Evolutionary conservation across 1,140 invertebrate species (phyloP), one percentile per base, ranked within the genome.

Genomic region (Agrypnia vestita): DNA sequence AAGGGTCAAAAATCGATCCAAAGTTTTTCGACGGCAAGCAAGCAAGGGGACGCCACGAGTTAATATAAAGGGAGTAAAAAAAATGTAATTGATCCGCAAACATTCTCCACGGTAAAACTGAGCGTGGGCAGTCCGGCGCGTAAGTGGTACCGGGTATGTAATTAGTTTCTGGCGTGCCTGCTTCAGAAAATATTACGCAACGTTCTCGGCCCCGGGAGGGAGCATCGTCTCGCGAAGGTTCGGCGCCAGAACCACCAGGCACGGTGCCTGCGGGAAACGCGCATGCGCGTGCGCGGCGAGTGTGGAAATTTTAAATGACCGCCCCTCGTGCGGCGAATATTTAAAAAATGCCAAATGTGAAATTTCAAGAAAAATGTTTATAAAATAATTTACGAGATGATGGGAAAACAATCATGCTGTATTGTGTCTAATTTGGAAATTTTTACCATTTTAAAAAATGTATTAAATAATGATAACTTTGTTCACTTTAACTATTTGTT

Each of bases 141-240:
- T 35, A 6, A 51, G 11, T 51, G 8, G 11, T 4, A 25, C 61
- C 25, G 9, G 9, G 61, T 64, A 43, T 17, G 55, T 64, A 64
- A 64, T 64, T 64, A 19, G 13, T 13, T 25, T 64, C 61, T 35
- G 21, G 61, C 25, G 61, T 64, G 25, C 25, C 25, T 35, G n/a
- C 19, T 64, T 64, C 25, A 64, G 25, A 43, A 64, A 64, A 35
- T 64, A 64, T 64, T 64, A 64, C 61, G 61, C 61, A 64, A 64
- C 61, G 35, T 64, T 3, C 8, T 3, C 0, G 35, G 21, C 61
- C 61, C 59, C 21, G 19, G 21, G n/a, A 35, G 35, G 61, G 61
- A n/a, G 25, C 9, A 64, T 64, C 61, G 12, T 64, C 61, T 64
- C 61, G 61, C 13, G 61, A 35, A 35, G 35, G 61, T 35, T 64